phyloP scores from a whole-genome alignment of 2,888 invertebrate species.

The Troilus luridus region DNA sequence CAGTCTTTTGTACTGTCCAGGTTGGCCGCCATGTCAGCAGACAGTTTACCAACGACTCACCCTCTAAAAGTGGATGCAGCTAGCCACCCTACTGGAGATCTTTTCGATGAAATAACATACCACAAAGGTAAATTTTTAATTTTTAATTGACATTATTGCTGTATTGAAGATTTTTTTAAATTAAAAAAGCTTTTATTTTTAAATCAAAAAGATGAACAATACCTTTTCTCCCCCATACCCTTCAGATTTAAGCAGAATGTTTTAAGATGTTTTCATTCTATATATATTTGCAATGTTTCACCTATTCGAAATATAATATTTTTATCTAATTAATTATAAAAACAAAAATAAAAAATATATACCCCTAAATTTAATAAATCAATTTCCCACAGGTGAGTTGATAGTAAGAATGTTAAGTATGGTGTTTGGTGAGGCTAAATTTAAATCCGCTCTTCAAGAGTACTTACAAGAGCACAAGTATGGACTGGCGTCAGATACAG shows the following conservation, averaged over 20 bases:
- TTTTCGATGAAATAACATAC: constrained; percentile 64
- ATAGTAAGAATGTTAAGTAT: constrained; percentile 64
- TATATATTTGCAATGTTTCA: too few relatives aligned
- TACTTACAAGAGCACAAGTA: constrained; percentile 62
- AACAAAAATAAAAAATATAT: background rate
- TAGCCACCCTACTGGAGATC: constrained; percentile 58
- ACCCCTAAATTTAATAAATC: background rate
- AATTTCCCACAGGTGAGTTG: constrained; percentile 60
- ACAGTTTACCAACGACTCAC: constrained; percentile 61
- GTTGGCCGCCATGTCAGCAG: constrained; percentile 60
- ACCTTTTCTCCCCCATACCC: too few relatives aligned
- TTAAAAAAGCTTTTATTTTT: too few relatives aligned
- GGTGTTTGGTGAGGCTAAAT: constrained; percentile 60
- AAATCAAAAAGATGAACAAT: too few relatives aligned
- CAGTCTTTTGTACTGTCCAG: constrained; percentile 60
- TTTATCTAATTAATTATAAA: too few relatives aligned
- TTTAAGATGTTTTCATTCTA: too few relatives aligned
- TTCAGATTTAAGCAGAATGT: too few relatives aligned
- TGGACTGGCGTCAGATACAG: constrained; percentile 60
- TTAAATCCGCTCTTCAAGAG: constrained; percentile 61
- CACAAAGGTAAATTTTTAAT: constrained; percentile 60
- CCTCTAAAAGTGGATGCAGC: constrained; percentile 58
- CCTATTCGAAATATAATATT: too few relatives aligned
- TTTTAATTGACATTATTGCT: too few relatives aligned
- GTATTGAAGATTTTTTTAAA: too few relatives aligned